phyloP scores from a whole-genome alignment of 1,140 invertebrate genomes.

The Muscidifurax raptorellus region DNA sequence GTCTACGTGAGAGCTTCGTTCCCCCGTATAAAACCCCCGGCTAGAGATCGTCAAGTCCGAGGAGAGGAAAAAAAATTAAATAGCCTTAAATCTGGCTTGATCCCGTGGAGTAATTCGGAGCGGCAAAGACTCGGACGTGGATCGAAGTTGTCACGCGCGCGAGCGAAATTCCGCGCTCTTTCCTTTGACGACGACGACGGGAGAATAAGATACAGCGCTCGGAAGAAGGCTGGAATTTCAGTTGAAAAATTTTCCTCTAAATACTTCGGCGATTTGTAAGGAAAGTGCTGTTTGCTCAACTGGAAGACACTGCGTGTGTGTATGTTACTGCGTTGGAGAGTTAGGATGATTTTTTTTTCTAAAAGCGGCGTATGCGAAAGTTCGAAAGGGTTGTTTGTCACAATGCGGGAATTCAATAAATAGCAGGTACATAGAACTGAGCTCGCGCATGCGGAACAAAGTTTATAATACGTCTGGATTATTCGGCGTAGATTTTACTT shows the following conservation, averaged over 20 bases:
- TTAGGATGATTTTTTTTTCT: too few species aligned
- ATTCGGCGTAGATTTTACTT: constrained; percentile 4
- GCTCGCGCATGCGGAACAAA: background rate
- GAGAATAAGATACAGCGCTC: background rate
- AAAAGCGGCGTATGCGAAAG: too few species aligned
- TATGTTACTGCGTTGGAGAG: too few species aligned
- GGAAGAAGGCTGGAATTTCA: background rate
- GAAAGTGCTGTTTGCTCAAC: background rate
- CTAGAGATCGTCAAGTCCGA: background rate
- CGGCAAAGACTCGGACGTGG: background rate
- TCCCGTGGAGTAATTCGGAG: background rate
- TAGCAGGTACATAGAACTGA: too few species aligned
- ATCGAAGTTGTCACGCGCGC: background rate
- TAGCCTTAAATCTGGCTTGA: background rate
- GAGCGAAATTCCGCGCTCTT: background rate
- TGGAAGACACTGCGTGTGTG: too few species aligned
- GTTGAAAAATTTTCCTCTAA: background rate
- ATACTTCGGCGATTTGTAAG: background rate
- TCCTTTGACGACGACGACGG: too few species aligned
- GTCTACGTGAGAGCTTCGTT: background rate
- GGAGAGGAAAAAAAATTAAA: background rate
- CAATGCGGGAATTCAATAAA: too few species aligned
- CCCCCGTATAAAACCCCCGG: background rate
- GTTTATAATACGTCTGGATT: background rate
- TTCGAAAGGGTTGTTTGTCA: too few species aligned